Evolutionary conservation across 2,888 invertebrate genomes (phyloP).

Genomic region (Monoplex corrugatus): DNA sequence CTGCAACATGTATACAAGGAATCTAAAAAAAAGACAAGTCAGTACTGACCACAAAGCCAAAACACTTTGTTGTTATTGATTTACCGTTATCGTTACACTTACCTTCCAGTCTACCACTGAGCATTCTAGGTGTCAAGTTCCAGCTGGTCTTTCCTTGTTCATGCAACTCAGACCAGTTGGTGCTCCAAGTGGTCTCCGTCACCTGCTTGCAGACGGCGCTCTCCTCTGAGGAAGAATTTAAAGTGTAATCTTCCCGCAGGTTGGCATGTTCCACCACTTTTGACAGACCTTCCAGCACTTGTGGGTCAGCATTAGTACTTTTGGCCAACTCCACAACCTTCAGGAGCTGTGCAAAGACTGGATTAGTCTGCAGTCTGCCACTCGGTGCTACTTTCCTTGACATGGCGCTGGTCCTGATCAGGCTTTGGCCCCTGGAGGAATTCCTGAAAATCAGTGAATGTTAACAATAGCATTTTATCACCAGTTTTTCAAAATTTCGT

Average conservation of each 20-base stretch:
- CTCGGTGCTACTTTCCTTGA: too few relatives aligned
- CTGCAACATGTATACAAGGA: too few relatives aligned
- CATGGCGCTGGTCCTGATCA: too few relatives aligned
- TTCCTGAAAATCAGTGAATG: too few relatives aligned
- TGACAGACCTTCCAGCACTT: slow-evolving; percentile 40
- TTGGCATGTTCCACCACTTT: slow-evolving; percentile 40
- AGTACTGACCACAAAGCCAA: too few relatives aligned
- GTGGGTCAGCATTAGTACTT: slow-evolving; percentile 9
- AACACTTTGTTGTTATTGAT: too few relatives aligned
- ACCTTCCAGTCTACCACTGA: slow-evolving; percentile 50
- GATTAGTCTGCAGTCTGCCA: too few relatives aligned
- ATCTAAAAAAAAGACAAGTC: too few relatives aligned
- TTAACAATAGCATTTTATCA: too few relatives aligned
- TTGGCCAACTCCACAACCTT: slow-evolving; percentile 32
- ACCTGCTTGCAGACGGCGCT: slow-evolving; percentile 50
- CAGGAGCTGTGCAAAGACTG: slow-evolving; percentile 20
- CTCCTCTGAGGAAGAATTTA: slow-evolving; percentile 22
- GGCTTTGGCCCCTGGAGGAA: too few relatives aligned
- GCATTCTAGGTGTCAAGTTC: slow-evolving; percentile 37
- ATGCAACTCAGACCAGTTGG: slow-evolving; percentile 38
- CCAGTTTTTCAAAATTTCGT: too few relatives aligned
- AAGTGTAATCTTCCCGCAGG: slow-evolving; percentile 47
- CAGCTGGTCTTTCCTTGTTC: background rate
- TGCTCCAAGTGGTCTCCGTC: background rate
- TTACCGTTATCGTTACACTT: too few relatives aligned